phyloP scores from a whole-genome alignment of 2,797 vertebrate species.

The Cygnus olor region DNA sequence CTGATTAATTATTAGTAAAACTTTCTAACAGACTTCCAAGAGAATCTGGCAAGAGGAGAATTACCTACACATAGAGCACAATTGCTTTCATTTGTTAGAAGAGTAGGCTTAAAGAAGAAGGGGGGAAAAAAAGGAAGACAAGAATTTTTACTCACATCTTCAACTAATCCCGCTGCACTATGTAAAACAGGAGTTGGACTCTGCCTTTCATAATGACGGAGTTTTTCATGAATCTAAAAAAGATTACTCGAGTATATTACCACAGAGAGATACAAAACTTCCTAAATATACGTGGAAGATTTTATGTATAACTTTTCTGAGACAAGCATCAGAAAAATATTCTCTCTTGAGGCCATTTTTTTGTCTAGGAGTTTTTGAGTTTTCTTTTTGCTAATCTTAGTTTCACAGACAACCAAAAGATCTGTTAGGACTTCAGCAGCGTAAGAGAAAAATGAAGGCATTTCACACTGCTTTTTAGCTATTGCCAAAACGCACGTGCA shows the following conservation, averaged over 20 bases:
- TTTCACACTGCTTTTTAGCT: not conserved
- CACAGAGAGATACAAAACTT: not conserved
- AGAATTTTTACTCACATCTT: constrained; percentile 85
- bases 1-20: not conserved
- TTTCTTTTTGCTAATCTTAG: not conserved
- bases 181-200: constrained; percentile 90
- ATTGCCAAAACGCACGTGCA: fast-evolving
- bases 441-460: not conserved
- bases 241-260: not conserved
- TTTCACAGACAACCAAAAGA: not conserved
- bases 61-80: not conserved
- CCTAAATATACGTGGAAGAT: not conserved
- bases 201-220: constrained; percentile 90
- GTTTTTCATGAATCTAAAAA: constrained; percentile 91
- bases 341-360: not conserved
- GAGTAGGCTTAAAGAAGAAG: not conserved
- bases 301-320: not conserved
- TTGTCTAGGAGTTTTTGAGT: not conserved
- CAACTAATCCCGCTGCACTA: constrained; percentile 88
- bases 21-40: not conserved
- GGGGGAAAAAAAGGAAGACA: not conserved
- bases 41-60: not conserved
- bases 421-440: not conserved
- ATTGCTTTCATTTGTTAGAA: not conserved
- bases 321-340: not conserved